Evolutionary conservation across 2,888 invertebrate genomes (phyloP), one percentile per base, ranked within the genome.

Genomic region (Latheticus oryzae): DNA sequence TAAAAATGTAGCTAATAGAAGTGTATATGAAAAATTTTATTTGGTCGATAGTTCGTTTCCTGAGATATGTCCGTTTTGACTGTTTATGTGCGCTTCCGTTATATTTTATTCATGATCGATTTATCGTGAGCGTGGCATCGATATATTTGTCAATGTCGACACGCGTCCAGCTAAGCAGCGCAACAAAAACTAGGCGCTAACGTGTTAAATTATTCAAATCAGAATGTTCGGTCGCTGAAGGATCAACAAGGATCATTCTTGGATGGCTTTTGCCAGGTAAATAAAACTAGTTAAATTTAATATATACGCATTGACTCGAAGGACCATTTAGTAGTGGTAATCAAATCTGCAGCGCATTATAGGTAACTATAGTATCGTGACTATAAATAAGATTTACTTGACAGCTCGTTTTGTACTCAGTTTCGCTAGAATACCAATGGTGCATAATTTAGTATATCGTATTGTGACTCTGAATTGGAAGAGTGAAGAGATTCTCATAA

Each of bases 341-440:
- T 68, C 69, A 70, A 70, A 70, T 70, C 69, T 66, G 65, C 60
- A 65, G 59, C 65, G 64, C 60, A 62, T 63, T 64, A 62, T 63
- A 63, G 63, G 64, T 63, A n/a, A n/a, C n/a, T n/a, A 59, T 59
- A 63, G 59, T 69, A 66, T 66, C 69, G 70, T 68, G 71, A 68
- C 69, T 63, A 71, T 71, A 70, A 69, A 70, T 71, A 70, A 69
- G 67, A 68, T 68, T 69, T 68, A 71, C 67, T 68, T 71, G 69
- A 71, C 70, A 68, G 67, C 63, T 61, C 65, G 69, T 71, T 70
- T 71, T 68, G 66, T 68, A 65, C 61, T 62, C 56, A 64, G 65
- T 63, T 67, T 63, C 64, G 48, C 58, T 60, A 54, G 65, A 64
- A 67, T 67, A 66, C 64, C 66, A 67, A 70, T 69, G 66, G 66